Conservation (phyloP, 2,797 vertebrate genomes). For the Pterois miles region DNA sequence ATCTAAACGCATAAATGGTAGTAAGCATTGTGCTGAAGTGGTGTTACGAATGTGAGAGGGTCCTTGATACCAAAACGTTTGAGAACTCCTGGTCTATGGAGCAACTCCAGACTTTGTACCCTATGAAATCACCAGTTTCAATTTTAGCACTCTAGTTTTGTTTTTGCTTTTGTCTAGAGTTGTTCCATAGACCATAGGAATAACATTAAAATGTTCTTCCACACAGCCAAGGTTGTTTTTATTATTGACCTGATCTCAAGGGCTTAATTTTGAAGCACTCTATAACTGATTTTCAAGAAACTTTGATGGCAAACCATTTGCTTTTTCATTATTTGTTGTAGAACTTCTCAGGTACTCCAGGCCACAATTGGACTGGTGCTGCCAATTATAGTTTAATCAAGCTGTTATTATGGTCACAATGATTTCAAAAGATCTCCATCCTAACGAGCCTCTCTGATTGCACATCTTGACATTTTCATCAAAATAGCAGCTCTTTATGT, state of each 20-base stretch:
- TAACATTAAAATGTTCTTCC: not conserved
- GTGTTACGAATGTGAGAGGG: too few relatives aligned
- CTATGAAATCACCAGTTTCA: too few relatives aligned
- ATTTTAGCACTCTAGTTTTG: too few relatives aligned
- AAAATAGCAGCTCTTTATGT: not conserved
- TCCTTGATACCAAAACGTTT: too few relatives aligned
- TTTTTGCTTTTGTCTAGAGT: too few relatives aligned
- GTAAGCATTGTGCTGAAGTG: too few relatives aligned
- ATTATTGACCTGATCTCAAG: not conserved
- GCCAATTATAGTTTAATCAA: slow-evolving; percentile 30
- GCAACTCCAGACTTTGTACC: too few relatives aligned
- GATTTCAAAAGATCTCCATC: not conserved
- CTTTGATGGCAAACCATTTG: not conserved
- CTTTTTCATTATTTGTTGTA: slow-evolving; percentile 18
- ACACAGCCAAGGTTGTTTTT: not conserved
- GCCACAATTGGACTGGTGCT: slow-evolving; percentile 11
- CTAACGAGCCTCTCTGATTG: slow-evolving; percentile 23
- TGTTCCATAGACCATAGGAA: too few relatives aligned
- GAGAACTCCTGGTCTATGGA: too few relatives aligned
- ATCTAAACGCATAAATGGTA: too few relatives aligned
- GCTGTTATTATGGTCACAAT: slow-evolving; percentile 23
- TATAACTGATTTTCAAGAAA: not conserved
- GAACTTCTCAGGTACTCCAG: not conserved
- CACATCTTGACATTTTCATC: not conserved
- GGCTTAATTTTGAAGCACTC: slow-evolving; percentile 9